These are phyloP conservation scores for Drosophila ananassae DNA, from an alignment of 1,140 invertebrate genomes.

Conservation along the genomic window DNA sequence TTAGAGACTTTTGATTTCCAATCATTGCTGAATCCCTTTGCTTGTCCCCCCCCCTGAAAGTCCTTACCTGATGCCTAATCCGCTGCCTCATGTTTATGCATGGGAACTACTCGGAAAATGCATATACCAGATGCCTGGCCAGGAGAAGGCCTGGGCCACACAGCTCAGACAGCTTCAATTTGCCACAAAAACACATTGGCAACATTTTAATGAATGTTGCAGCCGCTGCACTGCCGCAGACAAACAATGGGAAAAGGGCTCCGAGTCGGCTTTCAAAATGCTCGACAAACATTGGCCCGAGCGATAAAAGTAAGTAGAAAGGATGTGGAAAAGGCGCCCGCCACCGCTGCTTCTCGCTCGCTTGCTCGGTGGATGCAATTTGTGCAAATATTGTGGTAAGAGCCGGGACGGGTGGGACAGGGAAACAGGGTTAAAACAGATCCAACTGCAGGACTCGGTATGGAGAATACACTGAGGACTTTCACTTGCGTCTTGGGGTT, in stretches of 20 bases:
- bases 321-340: conserved; percentile 50
- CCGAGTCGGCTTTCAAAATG: conserved; percentile 62
- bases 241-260: conserved; percentile 70
- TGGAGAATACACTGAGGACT: conserved; percentile 6
- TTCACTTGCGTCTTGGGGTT: no score
- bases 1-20: conserved; percentile 43
- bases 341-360: conserved; percentile 3
- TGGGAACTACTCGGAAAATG: conserved; percentile 62
- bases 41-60: no score
- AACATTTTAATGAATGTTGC: conserved; percentile 81
- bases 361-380: conserved; percentile 62
- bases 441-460: conserved; percentile 33
- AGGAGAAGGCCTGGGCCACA: conserved; percentile 12
- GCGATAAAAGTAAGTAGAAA: conserved; percentile 76
- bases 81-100: conserved; percentile 50
- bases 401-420: background rate
- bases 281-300: conserved; percentile 72
- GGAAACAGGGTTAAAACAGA: conserved; percentile 12
- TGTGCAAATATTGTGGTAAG: conserved; percentile 73
- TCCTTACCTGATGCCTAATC: conserved; percentile 49
- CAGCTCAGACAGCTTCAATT: conserved; percentile 71
- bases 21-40: conserved; percentile 28
- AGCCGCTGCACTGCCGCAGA: conserved; percentile 38
- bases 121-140: conserved; percentile 42
- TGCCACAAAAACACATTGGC: conserved; percentile 81